phyloP scores from a whole-genome alignment of 2,888 invertebrate species.

The Luperina nickerlii region DNA sequence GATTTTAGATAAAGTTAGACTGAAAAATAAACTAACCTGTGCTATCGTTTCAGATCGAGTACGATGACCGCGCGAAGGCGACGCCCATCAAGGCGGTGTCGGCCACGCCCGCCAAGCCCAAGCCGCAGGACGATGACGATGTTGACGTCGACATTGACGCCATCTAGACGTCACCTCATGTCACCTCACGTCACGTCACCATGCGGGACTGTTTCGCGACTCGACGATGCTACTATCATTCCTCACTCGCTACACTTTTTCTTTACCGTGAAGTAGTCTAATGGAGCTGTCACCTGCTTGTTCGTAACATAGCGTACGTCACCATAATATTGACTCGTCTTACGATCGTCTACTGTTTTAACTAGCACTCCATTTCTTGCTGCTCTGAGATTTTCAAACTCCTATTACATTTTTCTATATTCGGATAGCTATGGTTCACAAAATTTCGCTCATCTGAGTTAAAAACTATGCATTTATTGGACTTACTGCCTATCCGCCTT shows the following conservation, averaged over 20 bases:
- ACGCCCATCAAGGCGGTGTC: conserved; percentile 93
- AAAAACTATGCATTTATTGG: conserved; percentile 59
- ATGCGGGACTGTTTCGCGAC: conserved; percentile 46
- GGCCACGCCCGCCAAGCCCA: conserved; percentile 78
- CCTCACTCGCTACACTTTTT: conserved; percentile 24
- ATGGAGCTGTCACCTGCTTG: conserved; percentile 8
- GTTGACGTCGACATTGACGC: conserved; percentile 98
- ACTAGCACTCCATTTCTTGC: conserved; percentile 7
- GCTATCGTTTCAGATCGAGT: conserved; percentile 92
- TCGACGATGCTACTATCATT: conserved; percentile 45
- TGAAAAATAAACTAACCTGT: background rate
- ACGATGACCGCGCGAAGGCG: conserved; percentile 95
- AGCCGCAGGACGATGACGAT: conserved; percentile 93
- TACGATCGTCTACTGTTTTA: background rate
- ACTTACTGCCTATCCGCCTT: conserved; percentile 41
- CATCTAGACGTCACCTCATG: conserved; percentile 91
- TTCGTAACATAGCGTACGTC: background rate
- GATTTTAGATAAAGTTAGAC: background rate
- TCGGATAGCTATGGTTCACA: background rate
- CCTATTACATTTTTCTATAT: conserved; percentile 2
- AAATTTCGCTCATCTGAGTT: background rate
- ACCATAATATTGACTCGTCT: background rate
- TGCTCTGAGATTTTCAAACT: conserved; percentile 13
- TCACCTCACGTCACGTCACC: conserved; percentile 25
- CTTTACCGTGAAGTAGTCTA: conserved; percentile 15